Evolutionary conservation across 2,113 vertebrate species (phyloP).

Genomic region (Perognathus longimembris): DNA sequence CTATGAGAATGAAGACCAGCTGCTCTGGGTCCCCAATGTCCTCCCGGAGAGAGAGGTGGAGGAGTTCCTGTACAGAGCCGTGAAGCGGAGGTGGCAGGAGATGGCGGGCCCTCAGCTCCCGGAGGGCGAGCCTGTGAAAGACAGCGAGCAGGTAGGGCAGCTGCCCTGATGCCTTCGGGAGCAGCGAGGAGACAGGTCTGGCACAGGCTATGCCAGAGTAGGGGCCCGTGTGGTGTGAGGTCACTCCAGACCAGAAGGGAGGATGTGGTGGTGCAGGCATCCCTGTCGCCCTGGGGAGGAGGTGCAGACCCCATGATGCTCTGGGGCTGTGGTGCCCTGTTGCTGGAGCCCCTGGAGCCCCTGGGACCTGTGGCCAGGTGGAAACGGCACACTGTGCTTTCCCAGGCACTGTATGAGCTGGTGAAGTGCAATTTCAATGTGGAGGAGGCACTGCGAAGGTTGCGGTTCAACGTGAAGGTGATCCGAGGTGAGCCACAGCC

Average conservation of each 20-base stretch:
- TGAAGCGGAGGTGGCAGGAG: constrained; percentile 87
- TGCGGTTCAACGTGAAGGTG: constrained; percentile 96
- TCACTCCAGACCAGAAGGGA: background rate
- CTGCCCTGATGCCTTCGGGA: no score
- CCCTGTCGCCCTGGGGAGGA: background rate
- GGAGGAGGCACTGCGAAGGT: constrained; percentile 93
- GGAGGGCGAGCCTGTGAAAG: constrained; percentile 87
- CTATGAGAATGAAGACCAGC: constrained; percentile 93
- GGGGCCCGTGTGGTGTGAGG: background rate
- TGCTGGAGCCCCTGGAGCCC: background rate
- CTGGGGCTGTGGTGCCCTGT: accelerated
- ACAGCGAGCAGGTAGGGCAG: constrained; percentile 93
- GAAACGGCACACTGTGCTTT: background rate
- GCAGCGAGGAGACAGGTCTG: background rate
- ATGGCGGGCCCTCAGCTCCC: constrained; percentile 77
- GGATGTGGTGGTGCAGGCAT: background rate
- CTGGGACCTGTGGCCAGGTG: background rate
- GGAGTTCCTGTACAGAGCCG: constrained; percentile 91
- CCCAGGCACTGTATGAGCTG: constrained; percentile 95
- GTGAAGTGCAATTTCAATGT: constrained; percentile 96
- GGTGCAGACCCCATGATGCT: background rate
- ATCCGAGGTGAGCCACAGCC: constrained; percentile 88
- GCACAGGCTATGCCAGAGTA: no score
- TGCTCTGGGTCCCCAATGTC: constrained; percentile 94
- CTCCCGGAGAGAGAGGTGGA: constrained; percentile 92